phyloP scores from a whole-genome alignment of 2,113 vertebrate genomes.

The Spilogale gracilis region DNA sequence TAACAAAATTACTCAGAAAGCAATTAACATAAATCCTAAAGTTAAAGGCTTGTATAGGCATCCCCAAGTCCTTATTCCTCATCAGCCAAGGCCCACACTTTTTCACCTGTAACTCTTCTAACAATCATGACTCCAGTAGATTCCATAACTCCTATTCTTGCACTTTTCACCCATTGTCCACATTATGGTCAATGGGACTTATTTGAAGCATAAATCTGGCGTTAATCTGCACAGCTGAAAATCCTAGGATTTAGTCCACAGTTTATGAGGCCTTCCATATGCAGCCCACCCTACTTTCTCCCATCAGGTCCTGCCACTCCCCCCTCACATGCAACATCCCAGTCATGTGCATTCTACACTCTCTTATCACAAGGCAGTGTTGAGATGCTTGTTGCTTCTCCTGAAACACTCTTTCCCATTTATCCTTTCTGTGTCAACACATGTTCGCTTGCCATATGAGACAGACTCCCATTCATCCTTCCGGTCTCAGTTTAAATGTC shows the following conservation, averaged over 20 bases:
- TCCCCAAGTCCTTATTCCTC: not conserved
- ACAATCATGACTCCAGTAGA: not conserved
- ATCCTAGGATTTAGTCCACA: not conserved
- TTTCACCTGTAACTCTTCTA: not conserved
- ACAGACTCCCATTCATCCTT: not conserved
- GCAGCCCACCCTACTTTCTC: not conserved
- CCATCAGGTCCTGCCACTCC: not conserved
- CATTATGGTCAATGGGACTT: not conserved
- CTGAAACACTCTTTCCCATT: not conserved
- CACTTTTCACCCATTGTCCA: not conserved
- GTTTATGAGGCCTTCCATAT: not conserved
- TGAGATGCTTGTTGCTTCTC: not conserved
- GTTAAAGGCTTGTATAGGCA: not conserved
- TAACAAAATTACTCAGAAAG: not conserved
- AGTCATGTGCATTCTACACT: not conserved
- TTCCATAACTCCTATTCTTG: not conserved
- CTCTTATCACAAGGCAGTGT: not conserved
- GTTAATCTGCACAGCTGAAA: not conserved
- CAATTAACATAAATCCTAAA: not conserved
- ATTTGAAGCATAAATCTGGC: not conserved
- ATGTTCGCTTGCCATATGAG: not conserved
- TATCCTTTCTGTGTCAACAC: not conserved
- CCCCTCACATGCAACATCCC: not conserved
- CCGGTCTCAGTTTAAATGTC: not conserved
- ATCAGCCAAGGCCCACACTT: not conserved